Conservation (phyloP, 92 coral and sea anemone species). For the Siderastrea radians region DNA sequence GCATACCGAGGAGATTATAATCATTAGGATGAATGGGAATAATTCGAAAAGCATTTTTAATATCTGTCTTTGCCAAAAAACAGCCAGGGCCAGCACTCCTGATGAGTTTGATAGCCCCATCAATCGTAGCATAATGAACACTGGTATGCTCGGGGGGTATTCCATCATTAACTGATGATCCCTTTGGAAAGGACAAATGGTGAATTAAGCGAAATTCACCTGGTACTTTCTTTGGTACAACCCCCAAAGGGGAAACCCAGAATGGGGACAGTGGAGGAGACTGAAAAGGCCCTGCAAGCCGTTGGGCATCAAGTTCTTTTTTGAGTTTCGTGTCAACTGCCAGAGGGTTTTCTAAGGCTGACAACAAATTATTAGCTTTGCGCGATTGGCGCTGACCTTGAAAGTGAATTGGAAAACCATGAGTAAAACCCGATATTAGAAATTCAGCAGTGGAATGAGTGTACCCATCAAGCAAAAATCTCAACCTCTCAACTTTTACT, state of each 20-base stretch:
- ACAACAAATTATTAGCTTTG: constrained; percentile 23
- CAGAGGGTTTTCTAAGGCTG: constrained; percentile 24
- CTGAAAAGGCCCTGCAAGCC: constrained; percentile 62
- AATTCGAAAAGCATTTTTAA: constrained; percentile 73
- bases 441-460: constrained; percentile 42
- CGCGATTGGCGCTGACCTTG: constrained; percentile 26
- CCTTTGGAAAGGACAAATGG: constrained; percentile 68
- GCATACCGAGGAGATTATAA: constrained; percentile 65
- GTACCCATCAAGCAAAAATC: constrained; percentile 34
- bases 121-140: constrained; percentile 56
- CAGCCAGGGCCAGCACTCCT: constrained; percentile 53
- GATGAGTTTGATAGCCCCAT: constrained; percentile 50
- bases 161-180: constrained; percentile 76
- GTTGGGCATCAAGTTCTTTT: constrained; percentile 38
- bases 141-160: constrained; percentile 44
- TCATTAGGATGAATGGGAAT: constrained; percentile 68
- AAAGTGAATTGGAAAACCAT: constrained; percentile 68
- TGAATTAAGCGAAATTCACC: constrained; percentile 75
- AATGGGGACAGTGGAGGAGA: constrained; percentile 56
- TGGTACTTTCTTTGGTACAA: constrained; percentile 69
- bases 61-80: constrained; percentile 72
- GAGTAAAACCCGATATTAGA: constrained; percentile 48
- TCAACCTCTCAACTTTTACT: constrained; percentile 50
- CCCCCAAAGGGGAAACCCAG: constrained; percentile 68
- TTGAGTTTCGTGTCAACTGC: constrained; percentile 20